A percentile compares a stretch with the other conserved stretches of the same genome.
These are phyloP conservation scores for Cephus spinipes DNA, from an alignment of 2,888 invertebrate species.

Conservation along the genomic window DNA sequence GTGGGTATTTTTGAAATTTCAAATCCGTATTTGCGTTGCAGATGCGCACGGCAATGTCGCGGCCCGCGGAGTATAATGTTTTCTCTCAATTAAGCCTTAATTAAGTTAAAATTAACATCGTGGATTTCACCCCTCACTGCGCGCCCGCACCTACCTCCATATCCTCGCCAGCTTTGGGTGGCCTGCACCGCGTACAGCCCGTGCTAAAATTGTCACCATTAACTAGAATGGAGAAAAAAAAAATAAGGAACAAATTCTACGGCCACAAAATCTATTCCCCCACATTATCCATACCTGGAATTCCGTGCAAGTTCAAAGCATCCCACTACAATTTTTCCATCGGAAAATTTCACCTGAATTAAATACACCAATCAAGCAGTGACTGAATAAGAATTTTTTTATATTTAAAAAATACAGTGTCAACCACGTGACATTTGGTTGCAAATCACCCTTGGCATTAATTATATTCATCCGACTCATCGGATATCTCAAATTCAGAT, in stretches of 20 bases:
- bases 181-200: slow-evolving; percentile 60
- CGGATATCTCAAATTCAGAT: background rate
- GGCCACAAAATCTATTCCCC: background rate
- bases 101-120: slow-evolving; percentile 68
- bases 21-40: slow-evolving; percentile 67
- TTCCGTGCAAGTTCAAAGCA: background rate
- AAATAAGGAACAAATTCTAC: background rate
- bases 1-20: slow-evolving; percentile 64
- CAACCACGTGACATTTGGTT: background rate
- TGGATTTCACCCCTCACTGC: slow-evolving; percentile 57
- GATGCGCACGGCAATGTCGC: slow-evolving; percentile 63
- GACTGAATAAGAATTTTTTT: background rate
- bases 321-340: background rate
- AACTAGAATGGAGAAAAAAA: background rate
- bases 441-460: background rate
- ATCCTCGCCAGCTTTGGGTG: slow-evolving; percentile 59
- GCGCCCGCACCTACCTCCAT: slow-evolving; percentile 41
- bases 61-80: slow-evolving; percentile 63
- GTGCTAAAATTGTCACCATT: slow-evolving; percentile 28
- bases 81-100: slow-evolving; percentile 68
- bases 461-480: background rate
- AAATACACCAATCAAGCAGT: background rate
- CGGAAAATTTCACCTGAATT: background rate
- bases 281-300: background rate
- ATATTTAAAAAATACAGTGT: background rate